A percentile compares a stretch with the other conserved stretches of the same genome.
Conservation (phyloP, 1,140 invertebrate genomes). For the Oryctes rhinoceros region DNA sequence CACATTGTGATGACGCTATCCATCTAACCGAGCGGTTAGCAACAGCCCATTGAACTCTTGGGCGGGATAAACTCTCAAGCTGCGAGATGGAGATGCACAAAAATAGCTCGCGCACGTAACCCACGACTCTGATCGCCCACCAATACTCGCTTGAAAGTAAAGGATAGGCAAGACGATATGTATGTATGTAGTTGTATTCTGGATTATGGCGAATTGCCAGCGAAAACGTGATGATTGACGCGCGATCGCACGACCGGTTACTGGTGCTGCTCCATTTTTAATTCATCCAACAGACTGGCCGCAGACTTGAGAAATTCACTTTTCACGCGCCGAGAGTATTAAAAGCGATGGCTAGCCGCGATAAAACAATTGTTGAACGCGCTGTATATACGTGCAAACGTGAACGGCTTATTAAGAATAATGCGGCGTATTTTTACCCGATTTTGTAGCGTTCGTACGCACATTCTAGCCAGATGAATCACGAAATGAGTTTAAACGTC, state of each 20-base stretch:
- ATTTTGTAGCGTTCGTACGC: background rate
- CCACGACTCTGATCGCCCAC: background rate
- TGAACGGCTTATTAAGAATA: background rate
- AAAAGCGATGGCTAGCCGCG: background rate
- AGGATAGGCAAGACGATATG: background rate
- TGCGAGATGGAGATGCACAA: constrained; percentile 10
- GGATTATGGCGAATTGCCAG: constrained; percentile 20
- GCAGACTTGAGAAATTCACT: constrained; percentile 22
- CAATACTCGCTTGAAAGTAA: background rate
- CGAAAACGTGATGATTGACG: background rate
- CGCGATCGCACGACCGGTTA: background rate
- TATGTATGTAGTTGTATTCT: background rate
- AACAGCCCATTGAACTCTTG: constrained; percentile 26
- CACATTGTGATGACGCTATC: constrained; percentile 7
- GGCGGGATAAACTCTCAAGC: background rate
- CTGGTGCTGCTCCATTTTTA: constrained; percentile 11
- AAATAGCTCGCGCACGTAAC: constrained; percentile 10
- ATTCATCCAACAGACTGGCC: background rate
- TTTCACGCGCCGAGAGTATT: background rate
- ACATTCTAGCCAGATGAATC: background rate
- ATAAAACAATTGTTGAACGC: background rate
- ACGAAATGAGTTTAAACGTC: background rate
- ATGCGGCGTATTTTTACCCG: background rate
- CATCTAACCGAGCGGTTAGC: background rate
- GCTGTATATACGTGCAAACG: background rate